phyloP scores from a whole-genome alignment of 2,113 vertebrate species.

The Corvus moneduloides region DNA sequence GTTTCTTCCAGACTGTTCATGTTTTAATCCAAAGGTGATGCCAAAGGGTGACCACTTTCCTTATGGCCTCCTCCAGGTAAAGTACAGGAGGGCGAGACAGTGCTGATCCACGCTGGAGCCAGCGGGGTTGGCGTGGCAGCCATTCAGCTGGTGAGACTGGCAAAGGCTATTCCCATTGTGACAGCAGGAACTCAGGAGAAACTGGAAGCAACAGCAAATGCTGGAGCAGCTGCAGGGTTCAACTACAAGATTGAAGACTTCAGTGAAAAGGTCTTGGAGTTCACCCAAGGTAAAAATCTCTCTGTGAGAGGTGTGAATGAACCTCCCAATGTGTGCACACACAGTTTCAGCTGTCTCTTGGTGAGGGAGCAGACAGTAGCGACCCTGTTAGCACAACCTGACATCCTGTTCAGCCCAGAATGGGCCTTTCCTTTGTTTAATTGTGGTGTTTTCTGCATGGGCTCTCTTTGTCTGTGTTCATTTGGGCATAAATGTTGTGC shows the following conservation, averaged over 20 bases:
- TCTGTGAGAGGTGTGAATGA: background rate
- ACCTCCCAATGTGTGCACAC: fast-evolving
- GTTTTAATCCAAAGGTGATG: background rate
- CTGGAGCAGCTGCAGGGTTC: conserved; percentile 80
- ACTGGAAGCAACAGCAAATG: conserved; percentile 64
- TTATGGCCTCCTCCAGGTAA: conserved; percentile 63
- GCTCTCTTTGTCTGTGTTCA: background rate
- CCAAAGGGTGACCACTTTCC: background rate
- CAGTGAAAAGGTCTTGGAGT: conserved; percentile 70
- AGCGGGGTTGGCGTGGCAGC: conserved; percentile 84
- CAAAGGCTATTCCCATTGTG: conserved; percentile 78
- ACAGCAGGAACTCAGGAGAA: conserved; percentile 81
- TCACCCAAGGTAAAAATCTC: conserved; percentile 76
- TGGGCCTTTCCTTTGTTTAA: background rate
- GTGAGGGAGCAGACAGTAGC: background rate
- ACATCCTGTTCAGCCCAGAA: background rate
- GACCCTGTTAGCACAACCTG: background rate
- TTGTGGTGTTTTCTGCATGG: background rate
- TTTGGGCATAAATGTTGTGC: background rate
- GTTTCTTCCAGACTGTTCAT: background rate
- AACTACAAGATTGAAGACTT: conserved; percentile 84
- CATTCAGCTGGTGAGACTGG: conserved; percentile 79
- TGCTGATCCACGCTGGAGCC: conserved; percentile 81
- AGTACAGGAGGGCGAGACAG: conserved; percentile 77
- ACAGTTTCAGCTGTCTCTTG: background rate